These are phyloP conservation scores for Ictalurus furcatus DNA, from an alignment of 2,113 vertebrate genomes.

Conservation along the genomic window DNA sequence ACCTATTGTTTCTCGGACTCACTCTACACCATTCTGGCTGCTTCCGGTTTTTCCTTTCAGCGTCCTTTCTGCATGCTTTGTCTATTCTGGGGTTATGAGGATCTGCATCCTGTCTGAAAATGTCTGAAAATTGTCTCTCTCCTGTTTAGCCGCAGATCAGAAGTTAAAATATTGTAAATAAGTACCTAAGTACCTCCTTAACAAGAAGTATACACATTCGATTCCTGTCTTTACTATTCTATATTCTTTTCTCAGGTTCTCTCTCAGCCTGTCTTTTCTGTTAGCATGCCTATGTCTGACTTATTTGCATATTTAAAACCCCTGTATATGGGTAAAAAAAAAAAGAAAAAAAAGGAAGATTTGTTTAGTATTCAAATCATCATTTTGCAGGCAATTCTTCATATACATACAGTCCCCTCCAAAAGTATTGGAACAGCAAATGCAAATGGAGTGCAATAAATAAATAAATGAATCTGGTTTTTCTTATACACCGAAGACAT, in stretches of 20 bases:
- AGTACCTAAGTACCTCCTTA: not conserved
- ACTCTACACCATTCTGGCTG: not conserved
- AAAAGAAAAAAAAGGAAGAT: not conserved
- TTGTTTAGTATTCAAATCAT: not conserved
- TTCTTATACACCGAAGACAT: not conserved
- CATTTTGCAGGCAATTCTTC: not conserved
- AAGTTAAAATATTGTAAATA: not conserved
- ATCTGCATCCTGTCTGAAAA: not conserved
- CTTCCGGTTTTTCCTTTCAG: not conserved
- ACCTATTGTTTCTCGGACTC: conserved; percentile 28
- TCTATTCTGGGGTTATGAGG: not conserved
- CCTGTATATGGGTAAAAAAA: not conserved
- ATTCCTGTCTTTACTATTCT: not conserved
- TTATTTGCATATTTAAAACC: conserved; percentile 15
- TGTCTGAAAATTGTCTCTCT: not conserved
- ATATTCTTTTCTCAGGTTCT: conserved; percentile 21
- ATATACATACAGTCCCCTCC: not conserved
- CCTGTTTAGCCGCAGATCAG: not conserved
- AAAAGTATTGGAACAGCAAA: not conserved
- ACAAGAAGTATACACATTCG: not conserved
- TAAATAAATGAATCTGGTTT: not conserved
- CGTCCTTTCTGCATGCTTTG: not conserved
- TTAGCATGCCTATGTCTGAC: not conserved
- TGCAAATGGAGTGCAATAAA: not conserved
- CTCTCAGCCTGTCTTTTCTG: conserved; percentile 9